Evolutionary conservation across 2,888 invertebrate species (phyloP).

Genomic region (Sinhomidia bicolor): DNA sequence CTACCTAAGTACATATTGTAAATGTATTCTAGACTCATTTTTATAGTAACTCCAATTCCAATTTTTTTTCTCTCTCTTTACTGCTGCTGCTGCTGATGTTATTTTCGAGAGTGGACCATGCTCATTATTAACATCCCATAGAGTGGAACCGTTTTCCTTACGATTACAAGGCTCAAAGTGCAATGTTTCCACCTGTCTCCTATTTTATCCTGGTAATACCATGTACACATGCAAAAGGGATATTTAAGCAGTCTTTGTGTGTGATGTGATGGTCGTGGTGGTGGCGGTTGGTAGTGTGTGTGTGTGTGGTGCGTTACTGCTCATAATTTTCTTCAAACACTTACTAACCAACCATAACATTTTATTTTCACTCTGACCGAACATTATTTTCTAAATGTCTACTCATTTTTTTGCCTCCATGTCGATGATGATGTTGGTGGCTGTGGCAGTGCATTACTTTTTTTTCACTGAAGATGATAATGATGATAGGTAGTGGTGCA

Average conservation of each 20-base stretch:
- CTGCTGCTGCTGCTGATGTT: constrained; percentile 8
- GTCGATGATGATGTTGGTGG: neutral
- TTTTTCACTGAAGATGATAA: neutral
- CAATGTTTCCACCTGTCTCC: constrained; percentile 66
- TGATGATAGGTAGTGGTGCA: neutral
- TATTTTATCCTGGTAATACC: constrained; percentile 58
- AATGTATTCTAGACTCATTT: neutral
- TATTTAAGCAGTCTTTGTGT: constrained; percentile 57
- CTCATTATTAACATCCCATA: constrained; percentile 55
- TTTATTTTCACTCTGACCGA: neutral
- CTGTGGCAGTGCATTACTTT: neutral
- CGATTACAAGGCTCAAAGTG: constrained; percentile 50
- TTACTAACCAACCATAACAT: constrained; percentile 48
- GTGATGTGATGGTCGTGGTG: neutral
- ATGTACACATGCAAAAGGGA: constrained; percentile 58
- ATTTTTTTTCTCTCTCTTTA: constrained; percentile 25
- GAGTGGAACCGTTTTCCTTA: constrained; percentile 39
- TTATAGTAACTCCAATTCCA: neutral
- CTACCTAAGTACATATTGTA: neutral
- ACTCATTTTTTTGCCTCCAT: neutral
- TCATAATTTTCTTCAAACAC: constrained; percentile 61
- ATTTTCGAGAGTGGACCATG: constrained; percentile 56
- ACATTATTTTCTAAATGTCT: neutral
- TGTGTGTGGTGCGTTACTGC: constrained; percentile 26
- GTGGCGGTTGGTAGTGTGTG: no score